Base-by-base conservation (phyloP, 2,888 invertebrate genomes). In the Lymantria monacha region DNA sequence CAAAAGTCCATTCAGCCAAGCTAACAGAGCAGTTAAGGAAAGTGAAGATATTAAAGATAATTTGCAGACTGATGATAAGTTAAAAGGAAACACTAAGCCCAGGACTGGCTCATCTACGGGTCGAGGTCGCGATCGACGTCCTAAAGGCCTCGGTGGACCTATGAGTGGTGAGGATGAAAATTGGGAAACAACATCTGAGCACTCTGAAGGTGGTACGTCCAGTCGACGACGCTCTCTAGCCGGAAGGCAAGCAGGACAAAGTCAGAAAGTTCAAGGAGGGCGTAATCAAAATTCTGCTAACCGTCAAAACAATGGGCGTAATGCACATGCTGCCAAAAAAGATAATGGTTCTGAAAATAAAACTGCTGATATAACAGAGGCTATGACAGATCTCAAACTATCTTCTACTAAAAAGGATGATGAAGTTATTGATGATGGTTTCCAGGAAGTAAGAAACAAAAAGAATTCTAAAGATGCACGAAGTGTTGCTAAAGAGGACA, bases 151-250 rank as follows among this genome's bases (percentile, higher is more conserved):
- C 30, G 83, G 70, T 44, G 82, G 82, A n/a, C 82, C 80, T 33
- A 76, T 76, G 31, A 87, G 83, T 55, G 90, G 92, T 9, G 93
- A 93, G 57, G 94, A 93, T 63, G 94, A 94, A 69, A 93, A 95
- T 71, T 96, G 96, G 95, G 96, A 96, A 79, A 96, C 96, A 42
- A 96, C 96, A 13, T 96, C 96, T 8, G 97, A 97, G 83, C 95
- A 95, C 87, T 96, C 96, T 81, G 96, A 94, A 74, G 86, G 87
- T 42, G 84, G 81, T 40, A 70, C 76, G 33, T 72, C 76, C 12
- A 72, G 74, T 46, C 79, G 79, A 49, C 85, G 85, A 43, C 83
- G 86, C 49, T 76, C 85, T 45, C 69, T 68, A 51, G 80, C 81
- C 9, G 81, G 79, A 3, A 76, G 84, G 47, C 81, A 73, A 57